A percentile compares a stretch with the other conserved stretches of the same genome.
These are phyloP conservation scores for Myiozetetes cayanensis DNA, from an alignment of 2,113 vertebrate genomes.

Conservation along the genomic window DNA sequence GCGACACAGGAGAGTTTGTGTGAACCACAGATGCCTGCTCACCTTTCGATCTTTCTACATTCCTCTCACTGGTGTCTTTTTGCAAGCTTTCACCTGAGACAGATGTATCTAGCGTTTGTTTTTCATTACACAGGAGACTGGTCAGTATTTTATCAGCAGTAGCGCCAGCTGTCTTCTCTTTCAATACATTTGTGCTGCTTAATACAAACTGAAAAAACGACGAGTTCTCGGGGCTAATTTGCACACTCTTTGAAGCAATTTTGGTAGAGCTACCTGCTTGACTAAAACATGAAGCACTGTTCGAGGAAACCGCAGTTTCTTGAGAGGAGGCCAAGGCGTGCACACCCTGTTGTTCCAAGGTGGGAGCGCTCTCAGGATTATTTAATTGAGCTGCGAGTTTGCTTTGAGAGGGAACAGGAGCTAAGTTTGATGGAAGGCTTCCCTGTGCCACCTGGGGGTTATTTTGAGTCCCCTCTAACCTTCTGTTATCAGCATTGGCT, in stretches of 20 bases:
- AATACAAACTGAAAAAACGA: slow-evolving; percentile 40
- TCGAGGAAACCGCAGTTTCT: not conserved
- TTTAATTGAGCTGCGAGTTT: not conserved
- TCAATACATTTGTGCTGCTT: slow-evolving; percentile 32
- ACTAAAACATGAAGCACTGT: not conserved
- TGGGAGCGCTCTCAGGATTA: not conserved
- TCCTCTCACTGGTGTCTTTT: not conserved
- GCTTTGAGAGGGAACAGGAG: not conserved
- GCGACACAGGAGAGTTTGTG: not conserved
- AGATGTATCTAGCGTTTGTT: not conserved
- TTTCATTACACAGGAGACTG: slow-evolving; percentile 1
- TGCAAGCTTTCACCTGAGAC: not conserved
- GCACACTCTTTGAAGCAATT: not conserved
- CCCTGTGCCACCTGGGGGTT: slow-evolving; percentile 9
- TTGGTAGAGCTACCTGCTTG: not conserved
- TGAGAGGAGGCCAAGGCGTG: not conserved
- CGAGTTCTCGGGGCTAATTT: not conserved
- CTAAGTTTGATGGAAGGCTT: not conserved
- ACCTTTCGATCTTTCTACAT: not conserved
- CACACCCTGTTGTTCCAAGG: not conserved
- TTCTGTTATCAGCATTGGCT: not conserved
- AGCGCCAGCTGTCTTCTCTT: slow-evolving; percentile 33
- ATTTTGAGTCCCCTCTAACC: not conserved
- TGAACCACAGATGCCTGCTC: not conserved
- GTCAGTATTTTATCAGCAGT: slow-evolving; percentile 49